A percentile compares a stretch with the other conserved stretches of the same genome.
These are phyloP conservation scores for Orestias chungarensis DNA, from an alignment of 2,797 vertebrate genomes.

Conservation along the genomic window DNA sequence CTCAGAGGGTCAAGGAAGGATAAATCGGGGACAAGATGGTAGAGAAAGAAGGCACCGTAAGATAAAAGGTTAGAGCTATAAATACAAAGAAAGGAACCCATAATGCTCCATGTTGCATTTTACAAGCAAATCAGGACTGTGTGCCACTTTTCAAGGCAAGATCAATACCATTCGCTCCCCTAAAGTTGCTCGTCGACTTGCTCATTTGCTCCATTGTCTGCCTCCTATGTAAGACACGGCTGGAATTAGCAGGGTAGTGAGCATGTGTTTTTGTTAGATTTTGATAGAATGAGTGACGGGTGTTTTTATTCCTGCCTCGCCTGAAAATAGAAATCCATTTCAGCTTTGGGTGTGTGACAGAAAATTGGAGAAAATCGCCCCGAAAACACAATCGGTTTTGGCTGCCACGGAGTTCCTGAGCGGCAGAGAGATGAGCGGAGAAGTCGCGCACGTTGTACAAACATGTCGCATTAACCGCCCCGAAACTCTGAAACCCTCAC, in stretches of 20 bases:
- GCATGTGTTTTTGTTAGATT: background rate
- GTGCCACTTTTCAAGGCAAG: background rate
- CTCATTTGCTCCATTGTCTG: conserved; percentile 20
- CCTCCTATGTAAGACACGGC: conserved; percentile 6
- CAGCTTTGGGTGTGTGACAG: conserved; percentile 38
- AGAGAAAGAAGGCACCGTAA: background rate
- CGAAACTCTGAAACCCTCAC: background rate
- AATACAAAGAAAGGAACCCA: background rate
- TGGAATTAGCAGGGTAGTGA: conserved; percentile 28
- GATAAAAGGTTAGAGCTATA: background rate
- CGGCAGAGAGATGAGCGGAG: conserved; percentile 26
- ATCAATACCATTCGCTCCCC: conserved; percentile 19
- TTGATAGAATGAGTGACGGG: conserved; percentile 25
- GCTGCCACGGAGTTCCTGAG: conserved; percentile 17
- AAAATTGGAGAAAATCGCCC: conserved; percentile 57
- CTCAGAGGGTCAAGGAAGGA: background rate
- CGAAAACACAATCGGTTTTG: conserved; percentile 54
- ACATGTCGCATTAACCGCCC: background rate
- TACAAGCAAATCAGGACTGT: background rate
- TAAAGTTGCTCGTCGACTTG: conserved; percentile 10
- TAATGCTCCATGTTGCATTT: background rate
- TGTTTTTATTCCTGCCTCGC: conserved; percentile 38
- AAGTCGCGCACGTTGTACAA: conserved; percentile 10
- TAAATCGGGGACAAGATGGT: background rate
- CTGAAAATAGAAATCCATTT: conserved; percentile 49